A percentile compares a stretch with the other conserved stretches of the same genome.
Conservation (phyloP, 1,140 invertebrate species). For the Babylonia areolata region DNA sequence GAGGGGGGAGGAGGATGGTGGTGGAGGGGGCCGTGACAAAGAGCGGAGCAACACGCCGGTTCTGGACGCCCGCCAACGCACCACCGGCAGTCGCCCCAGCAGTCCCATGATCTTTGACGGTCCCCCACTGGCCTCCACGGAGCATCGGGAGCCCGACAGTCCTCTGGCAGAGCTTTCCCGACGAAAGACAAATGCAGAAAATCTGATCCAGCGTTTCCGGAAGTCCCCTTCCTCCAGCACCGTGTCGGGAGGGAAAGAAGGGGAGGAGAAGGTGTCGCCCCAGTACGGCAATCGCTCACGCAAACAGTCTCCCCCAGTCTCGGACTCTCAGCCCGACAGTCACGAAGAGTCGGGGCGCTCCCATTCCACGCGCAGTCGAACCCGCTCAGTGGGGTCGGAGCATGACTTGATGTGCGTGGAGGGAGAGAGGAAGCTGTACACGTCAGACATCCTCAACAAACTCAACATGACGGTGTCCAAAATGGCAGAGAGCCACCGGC, state of each 20-base stretch:
- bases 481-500: slow-evolving; percentile 27
- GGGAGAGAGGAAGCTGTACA: slow-evolving; percentile 28
- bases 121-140: slow-evolving; percentile 3
- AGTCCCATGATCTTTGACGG: slow-evolving; percentile 50
- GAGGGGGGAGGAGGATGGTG: slow-evolving; percentile 18
- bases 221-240: slow-evolving; percentile 47
- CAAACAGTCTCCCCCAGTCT: slow-evolving; percentile 38
- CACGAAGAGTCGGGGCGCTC: slow-evolving; percentile 44
- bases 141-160: slow-evolving; percentile 34
- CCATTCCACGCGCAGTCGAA: slow-evolving; percentile 34
- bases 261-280: slow-evolving; percentile 27
- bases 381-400: slow-evolving; percentile 53
- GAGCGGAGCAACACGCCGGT: slow-evolving; percentile 51
- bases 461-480: slow-evolving; percentile 53
- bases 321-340: slow-evolving; percentile 45
- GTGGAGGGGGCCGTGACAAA: slow-evolving; percentile 35
- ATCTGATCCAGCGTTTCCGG: slow-evolving; percentile 52
- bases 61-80: slow-evolving; percentile 57
- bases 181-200: slow-evolving; percentile 50
- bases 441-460: slow-evolving; percentile 48
- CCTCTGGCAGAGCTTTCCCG: slow-evolving; percentile 41
- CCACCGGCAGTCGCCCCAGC: slow-evolving; percentile 59
- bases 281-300: slow-evolving; percentile 24
- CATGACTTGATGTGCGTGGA: slow-evolving; percentile 34
- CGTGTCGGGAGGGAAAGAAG: slow-evolving; percentile 23